Evolutionary conservation across 1,140 invertebrate genomes (phyloP), one percentile per base, ranked within the genome.

Genomic region (Globodera ellingtonae): DNA sequence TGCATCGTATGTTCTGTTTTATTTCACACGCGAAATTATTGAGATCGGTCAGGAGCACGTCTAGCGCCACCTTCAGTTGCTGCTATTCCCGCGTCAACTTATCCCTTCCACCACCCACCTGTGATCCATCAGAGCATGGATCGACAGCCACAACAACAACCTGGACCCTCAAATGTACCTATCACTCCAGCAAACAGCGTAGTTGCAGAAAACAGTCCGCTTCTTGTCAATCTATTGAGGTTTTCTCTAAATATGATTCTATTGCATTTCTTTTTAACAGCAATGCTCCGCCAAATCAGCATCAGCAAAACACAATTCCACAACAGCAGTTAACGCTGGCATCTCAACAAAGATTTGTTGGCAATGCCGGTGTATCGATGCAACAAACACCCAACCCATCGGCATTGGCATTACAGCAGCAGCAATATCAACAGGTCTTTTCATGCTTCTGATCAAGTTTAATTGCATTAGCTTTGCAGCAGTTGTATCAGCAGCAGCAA

Each of bases 201-300:
- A 35, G 46, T 47, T 56, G 50, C 48, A n/a, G 72, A 81, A 47
- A 73, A 81, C 35, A 81, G 65, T 65, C 81, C 81, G 44, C 52
- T 82, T 21, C 81, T 82, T 46, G 69, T 81, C 50, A 82, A 82
- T 50, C 21, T 82, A 67, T 59, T 82, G n/a, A 82, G 67, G 78
- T 79, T 79, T 21, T 7, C 59, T 56, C 9, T 56, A 8, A 67
- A 44, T 24, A 13, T 46, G n/a, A 13, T 79, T 77, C 21, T 6
- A 24, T 78, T 78, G 44, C 6, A 5, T 18, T 44, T 35, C 13
- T 44, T 3, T 70, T 70, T 10, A 35, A 10, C 67, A 70, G 46
- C 3, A 70, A 70, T 13, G 67, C 35, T 5, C 67, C 35, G 35
- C 24, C 67, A 44, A 70, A 70, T 70, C 35, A 24, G 46, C 67